Evolutionary conservation across 2,888 invertebrate species (phyloP).

Genomic region (Hyppa rectilinea): DNA sequence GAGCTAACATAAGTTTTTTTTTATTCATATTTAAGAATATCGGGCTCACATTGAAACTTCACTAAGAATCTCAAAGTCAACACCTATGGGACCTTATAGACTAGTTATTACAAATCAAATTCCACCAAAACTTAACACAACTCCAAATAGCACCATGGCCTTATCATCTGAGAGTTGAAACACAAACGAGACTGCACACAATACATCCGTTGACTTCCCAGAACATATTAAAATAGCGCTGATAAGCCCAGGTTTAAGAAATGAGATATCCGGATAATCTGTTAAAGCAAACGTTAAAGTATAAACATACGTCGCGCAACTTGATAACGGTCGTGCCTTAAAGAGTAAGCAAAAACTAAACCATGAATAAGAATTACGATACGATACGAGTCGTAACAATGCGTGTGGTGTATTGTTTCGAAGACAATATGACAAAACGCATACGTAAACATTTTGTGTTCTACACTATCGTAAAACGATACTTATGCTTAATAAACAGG

Average conservation of each 20-base stretch:
- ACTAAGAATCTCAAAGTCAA: neutral
- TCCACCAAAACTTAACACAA: neutral
- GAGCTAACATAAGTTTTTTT: neutral
- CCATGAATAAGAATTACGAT: slow-evolving; percentile 40
- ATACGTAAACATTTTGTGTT: neutral
- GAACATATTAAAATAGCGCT: slow-evolving; percentile 68
- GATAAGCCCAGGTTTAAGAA: slow-evolving; percentile 75
- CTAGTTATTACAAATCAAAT: neutral
- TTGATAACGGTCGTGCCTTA: slow-evolving; percentile 63
- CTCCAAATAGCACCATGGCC: neutral
- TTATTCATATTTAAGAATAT: neutral
- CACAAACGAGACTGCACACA: slow-evolving; percentile 37
- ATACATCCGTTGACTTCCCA: slow-evolving; percentile 67
- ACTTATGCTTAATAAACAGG: no score
- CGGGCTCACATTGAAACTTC: neutral
- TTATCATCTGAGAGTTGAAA: slow-evolving; percentile 46
- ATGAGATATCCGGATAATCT: slow-evolving; percentile 77
- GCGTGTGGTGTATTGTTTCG: slow-evolving; percentile 36
- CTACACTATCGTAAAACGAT: neutral
- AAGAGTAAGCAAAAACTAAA: slow-evolving; percentile 24
- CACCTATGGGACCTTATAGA: neutral
- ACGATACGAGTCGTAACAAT: slow-evolving; percentile 24
- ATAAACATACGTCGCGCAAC: slow-evolving; percentile 67
- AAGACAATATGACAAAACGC: slow-evolving; percentile 4
- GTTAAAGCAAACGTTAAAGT: slow-evolving; percentile 66